Evolutionary conservation across 2,797 vertebrate species (phyloP).

Genomic region (Pangasius sanitwongsei): DNA sequence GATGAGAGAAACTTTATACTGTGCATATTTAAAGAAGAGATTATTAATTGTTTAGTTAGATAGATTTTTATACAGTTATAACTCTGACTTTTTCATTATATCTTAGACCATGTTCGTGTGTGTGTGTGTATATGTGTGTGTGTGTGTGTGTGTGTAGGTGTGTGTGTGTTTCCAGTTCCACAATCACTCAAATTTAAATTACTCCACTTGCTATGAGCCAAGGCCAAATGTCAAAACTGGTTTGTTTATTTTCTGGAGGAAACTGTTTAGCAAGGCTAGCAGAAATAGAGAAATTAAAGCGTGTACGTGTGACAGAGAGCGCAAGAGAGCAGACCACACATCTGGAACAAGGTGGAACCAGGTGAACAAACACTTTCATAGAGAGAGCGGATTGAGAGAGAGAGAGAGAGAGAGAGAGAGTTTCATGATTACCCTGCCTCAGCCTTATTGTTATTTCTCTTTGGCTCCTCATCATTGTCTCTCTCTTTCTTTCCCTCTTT

Average conservation of each 20-base stretch:
- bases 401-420: conserved; percentile 5
- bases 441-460: conserved; percentile 22
- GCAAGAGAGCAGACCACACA: conserved; percentile 32
- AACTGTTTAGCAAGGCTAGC: conserved; percentile 17
- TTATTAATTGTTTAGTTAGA: background rate
- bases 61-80: too few species aligned
- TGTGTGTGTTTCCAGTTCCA: conserved; percentile 1
- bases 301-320: conserved; percentile 1
- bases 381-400: background rate
- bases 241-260: conserved; percentile 26
- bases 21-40: background rate
- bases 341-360: conserved; percentile 45
- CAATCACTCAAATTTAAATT: conserved; percentile 22
- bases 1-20: background rate
- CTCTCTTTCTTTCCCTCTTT: background rate
- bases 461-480: background rate
- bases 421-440: background rate
- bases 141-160: background rate
- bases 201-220: background rate
- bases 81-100: background rate
- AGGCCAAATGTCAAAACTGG: conserved; percentile 14
- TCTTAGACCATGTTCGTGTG: background rate
- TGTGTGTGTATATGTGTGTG: background rate
- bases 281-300: conserved; percentile 28
- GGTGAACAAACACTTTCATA: conserved; percentile 41